Conservation (phyloP, 2,797 vertebrate genomes). For the Enteromius unitaeniatus region DNA sequence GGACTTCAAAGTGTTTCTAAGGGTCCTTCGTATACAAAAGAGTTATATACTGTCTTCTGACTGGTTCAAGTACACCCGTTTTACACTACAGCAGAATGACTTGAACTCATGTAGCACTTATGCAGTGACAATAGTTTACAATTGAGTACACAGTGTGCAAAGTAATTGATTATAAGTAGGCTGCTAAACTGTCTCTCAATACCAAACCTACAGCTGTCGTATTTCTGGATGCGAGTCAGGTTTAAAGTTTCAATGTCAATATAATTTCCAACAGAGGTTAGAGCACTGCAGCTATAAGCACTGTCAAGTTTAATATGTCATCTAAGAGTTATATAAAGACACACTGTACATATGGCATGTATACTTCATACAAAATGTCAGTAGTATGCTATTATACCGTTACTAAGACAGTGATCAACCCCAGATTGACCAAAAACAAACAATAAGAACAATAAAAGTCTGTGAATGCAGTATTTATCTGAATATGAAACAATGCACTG, state of each 20-base stretch:
- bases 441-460: not conserved
- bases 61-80: not conserved
- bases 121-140: not conserved
- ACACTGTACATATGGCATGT: not conserved
- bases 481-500: conserved; percentile 28
- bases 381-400: conserved; percentile 8
- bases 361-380: not conserved
- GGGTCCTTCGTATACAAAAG: not conserved
- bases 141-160: not conserved
- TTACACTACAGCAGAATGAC: not conserved
- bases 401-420: not conserved
- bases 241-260: not conserved
- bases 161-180: not conserved
- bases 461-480: not conserved
- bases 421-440: conserved; percentile 3
- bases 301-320: conserved; percentile 3
- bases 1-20: conserved; percentile 7
- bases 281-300: not conserved
- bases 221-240: not conserved
- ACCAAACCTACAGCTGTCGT: not conserved
- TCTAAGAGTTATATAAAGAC: conserved; percentile 1
- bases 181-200: not conserved
- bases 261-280: conserved; percentile 2
- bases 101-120: not conserved
- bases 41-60: not conserved